Percentiles rank a stretch among this genome's conserved stretches.
phyloP scores from a whole-genome alignment of 2,113 vertebrate genomes.

The Urocitellus parryii region DNA sequence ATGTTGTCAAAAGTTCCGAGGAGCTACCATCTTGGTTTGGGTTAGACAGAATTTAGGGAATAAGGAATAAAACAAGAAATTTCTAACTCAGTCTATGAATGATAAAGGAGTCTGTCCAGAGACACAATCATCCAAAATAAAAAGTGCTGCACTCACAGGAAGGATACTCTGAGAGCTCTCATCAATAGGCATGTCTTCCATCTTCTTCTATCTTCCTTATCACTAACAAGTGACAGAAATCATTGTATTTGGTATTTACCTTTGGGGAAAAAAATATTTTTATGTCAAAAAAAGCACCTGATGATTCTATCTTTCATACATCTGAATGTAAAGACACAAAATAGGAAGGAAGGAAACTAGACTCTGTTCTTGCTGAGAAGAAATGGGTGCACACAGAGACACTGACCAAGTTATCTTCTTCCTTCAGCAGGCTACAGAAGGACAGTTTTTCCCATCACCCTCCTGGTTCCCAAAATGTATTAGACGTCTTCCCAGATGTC shows the following conservation, averaged over 20 bases:
- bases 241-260: slow-evolving; percentile 39
- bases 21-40: slow-evolving; percentile 13
- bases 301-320: slow-evolving; percentile 46
- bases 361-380: slow-evolving; percentile 45
- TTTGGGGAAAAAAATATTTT: not conserved
- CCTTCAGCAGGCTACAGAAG: slow-evolving; percentile 1
- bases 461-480: slow-evolving; percentile 17
- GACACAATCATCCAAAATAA: slow-evolving; percentile 9
- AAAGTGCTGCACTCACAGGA: not conserved
- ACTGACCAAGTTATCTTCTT: slow-evolving; percentile 44
- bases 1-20: not conserved
- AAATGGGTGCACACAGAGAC: not conserved
- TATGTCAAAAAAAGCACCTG: slow-evolving; percentile 53
- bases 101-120: slow-evolving; percentile 52
- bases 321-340: slow-evolving; percentile 45
- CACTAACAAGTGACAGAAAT: slow-evolving; percentile 46
- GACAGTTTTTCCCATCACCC: slow-evolving; percentile 25
- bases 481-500: not conserved
- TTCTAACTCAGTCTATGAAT: slow-evolving; percentile 18
- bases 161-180: not conserved
- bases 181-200: not conserved
- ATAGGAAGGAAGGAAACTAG: not conserved
- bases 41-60: slow-evolving; percentile 8
- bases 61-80: not conserved
- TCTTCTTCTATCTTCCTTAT: slow-evolving; percentile 43